phyloP scores from a whole-genome alignment of 92 coral and sea anemone genomes.

The Scolanthus callimorphus region DNA sequence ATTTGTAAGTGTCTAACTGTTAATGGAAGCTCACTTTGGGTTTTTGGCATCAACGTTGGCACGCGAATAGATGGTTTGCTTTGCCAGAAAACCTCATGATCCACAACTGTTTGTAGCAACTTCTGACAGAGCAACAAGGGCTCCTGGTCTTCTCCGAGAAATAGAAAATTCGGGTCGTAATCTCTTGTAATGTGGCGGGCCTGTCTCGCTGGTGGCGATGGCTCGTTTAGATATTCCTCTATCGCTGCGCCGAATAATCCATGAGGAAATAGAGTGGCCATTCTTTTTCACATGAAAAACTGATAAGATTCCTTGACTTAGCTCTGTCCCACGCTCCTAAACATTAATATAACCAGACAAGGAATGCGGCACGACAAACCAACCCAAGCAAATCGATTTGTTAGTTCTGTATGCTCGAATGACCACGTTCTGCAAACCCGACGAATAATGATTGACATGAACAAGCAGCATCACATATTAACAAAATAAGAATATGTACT shows the following conservation, averaged over 20 bases:
- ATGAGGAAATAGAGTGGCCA: conserved; percentile 7
- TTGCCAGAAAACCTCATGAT: conserved; percentile 44
- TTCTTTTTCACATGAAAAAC: too few relatives aligned
- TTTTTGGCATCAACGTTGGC: conserved; percentile 61
- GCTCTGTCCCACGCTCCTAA: too few relatives aligned
- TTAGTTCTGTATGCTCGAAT: too few relatives aligned
- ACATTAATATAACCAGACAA: too few relatives aligned
- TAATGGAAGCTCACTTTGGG: conserved; percentile 51
- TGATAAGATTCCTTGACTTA: too few relatives aligned
- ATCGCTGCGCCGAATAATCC: not conserved
- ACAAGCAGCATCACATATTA: too few relatives aligned
- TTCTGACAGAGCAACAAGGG: conserved; percentile 71
- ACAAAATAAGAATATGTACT: too few relatives aligned
- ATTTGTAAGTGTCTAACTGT: conserved; percentile 53
- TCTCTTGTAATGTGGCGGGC: conserved; percentile 15
- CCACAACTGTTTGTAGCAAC: conserved; percentile 49
- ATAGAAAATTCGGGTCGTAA: conserved; percentile 71
- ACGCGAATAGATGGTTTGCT: conserved; percentile 63
- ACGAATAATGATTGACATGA: too few relatives aligned
- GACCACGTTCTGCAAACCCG: too few relatives aligned
- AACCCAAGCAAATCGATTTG: too few relatives aligned
- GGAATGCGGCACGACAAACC: too few relatives aligned
- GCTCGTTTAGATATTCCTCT: not conserved
- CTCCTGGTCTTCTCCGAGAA: conserved; percentile 55
- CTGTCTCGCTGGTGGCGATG: not conserved